Conservation (phyloP, 2,888 invertebrate genomes). For the Rhyacophila evoluta region DNA sequence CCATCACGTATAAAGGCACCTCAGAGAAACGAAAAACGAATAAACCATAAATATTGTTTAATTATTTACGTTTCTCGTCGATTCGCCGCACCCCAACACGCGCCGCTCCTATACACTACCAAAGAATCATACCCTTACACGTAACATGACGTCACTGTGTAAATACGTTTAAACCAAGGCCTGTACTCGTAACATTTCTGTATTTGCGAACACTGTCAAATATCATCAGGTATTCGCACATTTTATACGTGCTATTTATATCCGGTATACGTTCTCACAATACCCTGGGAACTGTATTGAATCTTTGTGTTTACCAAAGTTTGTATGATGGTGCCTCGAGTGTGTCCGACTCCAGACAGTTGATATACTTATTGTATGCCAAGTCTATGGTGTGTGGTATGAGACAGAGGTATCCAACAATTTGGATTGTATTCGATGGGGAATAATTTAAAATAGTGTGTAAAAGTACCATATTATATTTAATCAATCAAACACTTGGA, state of each 20-base stretch:
- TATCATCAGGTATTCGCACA: background rate
- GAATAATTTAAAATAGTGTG: too few relatives aligned
- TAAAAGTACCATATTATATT: too few relatives aligned
- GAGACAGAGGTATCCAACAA: background rate
- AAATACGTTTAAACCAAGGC: background rate
- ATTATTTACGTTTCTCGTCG: too few relatives aligned
- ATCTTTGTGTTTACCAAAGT: background rate
- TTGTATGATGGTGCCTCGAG: background rate
- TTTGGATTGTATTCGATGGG: too few relatives aligned
- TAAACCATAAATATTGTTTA: too few relatives aligned
- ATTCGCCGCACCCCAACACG: too few relatives aligned
- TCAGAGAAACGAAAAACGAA: too few relatives aligned
- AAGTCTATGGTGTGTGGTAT: background rate
- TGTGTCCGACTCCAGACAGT: background rate
- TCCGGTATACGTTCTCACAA: background rate
- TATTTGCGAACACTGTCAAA: background rate
- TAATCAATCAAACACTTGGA: too few relatives aligned
- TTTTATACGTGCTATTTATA: background rate
- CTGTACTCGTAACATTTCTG: background rate
- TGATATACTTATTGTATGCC: background rate
- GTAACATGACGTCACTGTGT: background rate
- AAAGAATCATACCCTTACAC: too few relatives aligned
- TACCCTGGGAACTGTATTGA: slow-evolving; percentile 2
- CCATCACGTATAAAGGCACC: too few relatives aligned
- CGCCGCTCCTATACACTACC: too few relatives aligned